A percentile compares a stretch with the other conserved stretches of the same genome.
Evolutionary conservation across 37 sponge, comb jelly and placozoan genomes (phyloP).

Genomic region (Cladorhizidae sp.): DNA sequence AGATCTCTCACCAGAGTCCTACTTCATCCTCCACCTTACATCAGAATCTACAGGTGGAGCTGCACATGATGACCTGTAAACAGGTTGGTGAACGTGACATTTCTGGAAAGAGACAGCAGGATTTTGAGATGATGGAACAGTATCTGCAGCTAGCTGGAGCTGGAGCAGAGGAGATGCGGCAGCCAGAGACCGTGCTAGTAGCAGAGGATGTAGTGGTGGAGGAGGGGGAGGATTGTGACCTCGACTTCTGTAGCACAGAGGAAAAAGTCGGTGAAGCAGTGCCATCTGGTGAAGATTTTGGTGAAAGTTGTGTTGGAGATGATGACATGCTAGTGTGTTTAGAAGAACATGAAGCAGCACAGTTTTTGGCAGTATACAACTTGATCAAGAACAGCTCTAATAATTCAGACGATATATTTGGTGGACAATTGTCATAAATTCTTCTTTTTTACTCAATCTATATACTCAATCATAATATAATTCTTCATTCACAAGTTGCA

Average conservation of each 20-base stretch:
- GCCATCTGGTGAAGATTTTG: background rate
- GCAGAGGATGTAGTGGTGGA: too few relatives aligned
- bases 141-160: slow-evolving; percentile 1
- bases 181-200: too few relatives aligned
- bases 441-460: too few relatives aligned
- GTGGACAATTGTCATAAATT: too few relatives aligned
- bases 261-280: too few relatives aligned
- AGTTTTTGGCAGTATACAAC: background rate
- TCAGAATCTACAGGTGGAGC: background rate
- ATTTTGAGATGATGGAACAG: slow-evolving; percentile 7
- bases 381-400: background rate
- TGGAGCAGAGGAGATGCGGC: background rate
- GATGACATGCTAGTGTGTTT: background rate
- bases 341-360: background rate
- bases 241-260: too few relatives aligned
- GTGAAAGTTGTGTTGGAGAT: background rate
- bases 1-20: background rate
- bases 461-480: too few relatives aligned
- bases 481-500: too few relatives aligned
- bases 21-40: background rate
- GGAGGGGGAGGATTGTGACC: too few relatives aligned
- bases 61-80: background rate
- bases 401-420: too few relatives aligned
- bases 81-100: background rate
- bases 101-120: background rate